Percentiles rank a stretch among this genome's conserved stretches.
Evolutionary conservation across 2,888 invertebrate species (phyloP).

Genomic region (Trilocha varians): DNA sequence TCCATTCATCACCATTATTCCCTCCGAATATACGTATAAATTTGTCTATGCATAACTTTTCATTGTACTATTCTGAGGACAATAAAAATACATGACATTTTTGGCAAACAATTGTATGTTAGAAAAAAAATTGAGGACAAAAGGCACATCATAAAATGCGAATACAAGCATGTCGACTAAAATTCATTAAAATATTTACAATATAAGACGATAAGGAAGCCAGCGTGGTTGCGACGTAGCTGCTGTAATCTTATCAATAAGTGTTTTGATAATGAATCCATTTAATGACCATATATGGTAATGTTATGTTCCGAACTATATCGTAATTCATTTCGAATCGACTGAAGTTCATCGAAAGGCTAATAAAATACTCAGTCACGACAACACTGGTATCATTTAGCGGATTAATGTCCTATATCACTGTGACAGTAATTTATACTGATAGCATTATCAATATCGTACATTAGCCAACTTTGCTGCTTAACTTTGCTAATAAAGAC

Average conservation of each 20-base stretch:
- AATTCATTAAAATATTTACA: background rate
- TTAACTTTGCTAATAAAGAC: background rate
- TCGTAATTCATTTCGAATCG: background rate
- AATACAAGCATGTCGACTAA: background rate
- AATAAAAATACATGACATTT: too few relatives aligned
- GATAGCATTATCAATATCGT: background rate
- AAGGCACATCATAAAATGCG: background rate
- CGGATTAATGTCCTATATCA: background rate
- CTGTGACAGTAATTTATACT: background rate
- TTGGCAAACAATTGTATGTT: too few relatives aligned
- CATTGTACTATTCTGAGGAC: too few relatives aligned
- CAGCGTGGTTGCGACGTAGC: slow-evolving; percentile 6
- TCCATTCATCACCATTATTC: too few relatives aligned
- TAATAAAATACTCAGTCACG: background rate
- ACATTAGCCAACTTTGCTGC: background rate
- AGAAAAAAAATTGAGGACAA: background rate
- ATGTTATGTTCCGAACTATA: slow-evolving; percentile 4
- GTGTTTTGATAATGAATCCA: slow-evolving; percentile 18
- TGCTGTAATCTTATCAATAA: slow-evolving; percentile 28
- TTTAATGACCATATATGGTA: slow-evolving; percentile 36
- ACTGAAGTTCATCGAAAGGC: background rate
- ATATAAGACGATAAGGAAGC: slow-evolving; percentile 7
- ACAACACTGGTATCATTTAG: background rate
- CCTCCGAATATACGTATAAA: too few relatives aligned
- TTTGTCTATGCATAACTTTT: too few relatives aligned